Evolutionary conservation across 30 jellyfish, hydroid and myxozoan species (phyloP), one percentile per base, ranked within the genome.

Genomic region (Pelagia noctiluca): DNA sequence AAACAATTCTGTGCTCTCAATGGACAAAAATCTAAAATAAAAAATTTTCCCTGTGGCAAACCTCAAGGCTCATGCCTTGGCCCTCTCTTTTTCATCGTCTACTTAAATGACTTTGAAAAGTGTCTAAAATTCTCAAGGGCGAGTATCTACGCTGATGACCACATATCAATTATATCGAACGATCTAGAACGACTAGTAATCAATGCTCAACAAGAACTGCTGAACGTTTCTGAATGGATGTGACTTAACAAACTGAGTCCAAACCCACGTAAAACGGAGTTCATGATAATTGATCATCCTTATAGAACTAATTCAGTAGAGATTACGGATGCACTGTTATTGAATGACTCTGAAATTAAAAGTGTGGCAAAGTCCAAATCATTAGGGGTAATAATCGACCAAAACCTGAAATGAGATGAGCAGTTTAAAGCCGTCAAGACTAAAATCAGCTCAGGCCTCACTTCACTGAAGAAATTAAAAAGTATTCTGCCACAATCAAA

Each of bases 371-470:
- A 60, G 21, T 5, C 35, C 8, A 60, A 60, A 60, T 60, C 72
- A 8, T n/a, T 24, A 26, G 72, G 72, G 11, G 23, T 60, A 4
- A 60, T 26, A 4, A 26, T 50, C 52, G 74, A 73, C 50, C 76
- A 73, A 48, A 73, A 73, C 71, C 85, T 73, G 26, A 73, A 10
- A 7, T 47, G 85, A 76, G 77, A 47, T 29, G 77, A 73, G 29
- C 85, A 73, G 18, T 73, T 7, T 31, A 73, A 47, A 8, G n/a
- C 77, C 48, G 49, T 73, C 32, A 73, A 73, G 85, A 42, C 76
- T 25, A 73, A 47, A 73, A 73, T 50, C 52, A 19, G 85, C 48
- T 4, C 33, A 2, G 71, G 77, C 8, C 85, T 73, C 46, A 2
- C 73, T 13, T 24, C 85, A n/a, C 50, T 73, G 2, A 73, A 73